Evolutionary conservation across 2,113 vertebrate species (phyloP).

Genomic region (Sciurus niger): DNA sequence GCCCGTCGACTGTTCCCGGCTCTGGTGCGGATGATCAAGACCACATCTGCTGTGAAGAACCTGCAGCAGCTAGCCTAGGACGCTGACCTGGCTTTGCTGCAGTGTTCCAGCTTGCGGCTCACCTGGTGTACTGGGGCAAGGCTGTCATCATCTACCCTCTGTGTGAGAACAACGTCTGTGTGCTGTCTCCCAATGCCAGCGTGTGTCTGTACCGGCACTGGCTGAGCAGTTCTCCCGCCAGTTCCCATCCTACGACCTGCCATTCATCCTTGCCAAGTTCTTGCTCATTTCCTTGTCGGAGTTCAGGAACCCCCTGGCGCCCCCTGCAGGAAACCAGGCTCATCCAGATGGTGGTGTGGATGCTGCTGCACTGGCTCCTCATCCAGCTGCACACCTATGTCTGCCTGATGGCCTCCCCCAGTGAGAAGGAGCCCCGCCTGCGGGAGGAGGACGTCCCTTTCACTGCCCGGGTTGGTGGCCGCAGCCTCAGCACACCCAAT

Average conservation of each 20-base stretch:
- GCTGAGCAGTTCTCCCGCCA: constrained; percentile 81
- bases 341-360: constrained; percentile 99
- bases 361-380: constrained; percentile 96
- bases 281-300: constrained; percentile 90
- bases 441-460: too few species aligned
- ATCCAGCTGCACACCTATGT: constrained; percentile 98
- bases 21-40: constrained; percentile 97
- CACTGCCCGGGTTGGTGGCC: too few species aligned
- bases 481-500: too few species aligned
- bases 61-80: constrained; percentile 98
- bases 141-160: too few species aligned
- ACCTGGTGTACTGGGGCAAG: too few species aligned
- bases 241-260: constrained; percentile 93
- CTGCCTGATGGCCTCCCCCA: constrained; percentile 95
- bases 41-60: constrained; percentile 97
- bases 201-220: too few species aligned
- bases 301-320: constrained; percentile 96
- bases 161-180: too few species aligned
- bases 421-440: constrained; percentile 92
- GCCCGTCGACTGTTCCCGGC: constrained; percentile 97
- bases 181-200: too few species aligned
- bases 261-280: constrained; percentile 96
- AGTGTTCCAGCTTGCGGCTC: constrained; percentile 81
- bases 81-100: constrained; percentile 94
- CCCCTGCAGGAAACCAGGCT: constrained; percentile 97